phyloP scores from a whole-genome alignment of 2,888 invertebrate species.

The Parochlus steinenii region DNA sequence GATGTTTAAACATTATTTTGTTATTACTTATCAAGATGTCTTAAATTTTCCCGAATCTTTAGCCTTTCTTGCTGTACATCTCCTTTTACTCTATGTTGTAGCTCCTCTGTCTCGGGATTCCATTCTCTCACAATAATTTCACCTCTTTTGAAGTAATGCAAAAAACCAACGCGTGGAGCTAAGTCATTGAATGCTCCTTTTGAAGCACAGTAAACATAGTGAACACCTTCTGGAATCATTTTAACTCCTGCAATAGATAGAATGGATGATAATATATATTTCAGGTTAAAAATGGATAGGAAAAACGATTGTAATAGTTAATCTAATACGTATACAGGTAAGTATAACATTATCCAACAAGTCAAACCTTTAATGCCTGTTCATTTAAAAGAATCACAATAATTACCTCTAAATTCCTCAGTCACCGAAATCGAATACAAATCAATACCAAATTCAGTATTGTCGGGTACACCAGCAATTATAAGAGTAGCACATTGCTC shows the following conservation, averaged over 20 bases:
- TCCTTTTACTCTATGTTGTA: slow-evolving; percentile 27
- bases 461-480: slow-evolving; percentile 70
- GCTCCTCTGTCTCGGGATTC: slow-evolving; percentile 62
- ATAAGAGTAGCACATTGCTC: slow-evolving; percentile 69
- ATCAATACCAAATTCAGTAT: slow-evolving; percentile 95
- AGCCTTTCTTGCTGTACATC: slow-evolving; percentile 30
- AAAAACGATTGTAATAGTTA: no score
- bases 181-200: slow-evolving; percentile 43
- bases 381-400: no score
- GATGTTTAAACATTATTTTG: not conserved
- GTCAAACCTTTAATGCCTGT: no score
- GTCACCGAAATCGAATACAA: slow-evolving; percentile 79
- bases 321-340: no score
- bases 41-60: slow-evolving; percentile 23
- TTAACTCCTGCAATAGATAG: slow-evolving; percentile 91
- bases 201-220: slow-evolving; percentile 79
- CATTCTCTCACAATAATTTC: slow-evolving; percentile 81
- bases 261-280: no score
- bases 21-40: slow-evolving; percentile 20
- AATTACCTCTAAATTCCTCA: slow-evolving; percentile 61
- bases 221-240: slow-evolving; percentile 96
- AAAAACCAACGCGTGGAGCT: slow-evolving; percentile 67
- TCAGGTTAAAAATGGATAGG: no score
- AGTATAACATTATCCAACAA: no score
- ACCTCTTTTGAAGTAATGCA: slow-evolving; percentile 62